Percentiles rank a stretch among this genome's conserved stretches.
Conservation (phyloP, 2,797 vertebrate genomes). For the Melanotaenia nigrans region DNA sequence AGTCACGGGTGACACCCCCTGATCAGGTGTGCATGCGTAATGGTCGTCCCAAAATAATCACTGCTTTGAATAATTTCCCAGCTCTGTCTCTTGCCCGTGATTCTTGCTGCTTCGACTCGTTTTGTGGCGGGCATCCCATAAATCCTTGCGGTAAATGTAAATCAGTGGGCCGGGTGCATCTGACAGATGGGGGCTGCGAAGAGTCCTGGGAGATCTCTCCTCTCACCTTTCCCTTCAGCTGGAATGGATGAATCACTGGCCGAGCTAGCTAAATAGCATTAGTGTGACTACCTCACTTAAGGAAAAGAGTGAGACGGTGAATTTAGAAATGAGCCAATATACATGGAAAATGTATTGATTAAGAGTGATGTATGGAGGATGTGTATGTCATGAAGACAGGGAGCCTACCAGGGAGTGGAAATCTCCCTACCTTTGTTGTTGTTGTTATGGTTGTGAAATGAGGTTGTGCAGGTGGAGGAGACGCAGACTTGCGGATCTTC, state of each 20-base stretch:
- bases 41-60: conserved; percentile 93
- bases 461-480: conserved; percentile 82
- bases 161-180: conserved; percentile 88
- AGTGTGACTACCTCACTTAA: conserved; percentile 84
- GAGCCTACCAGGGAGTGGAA: conserved; percentile 40
- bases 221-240: conserved; percentile 93
- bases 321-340: conserved; percentile 24
- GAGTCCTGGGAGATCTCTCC: conserved; percentile 90
- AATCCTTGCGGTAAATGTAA: conserved; percentile 94
- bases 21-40: conserved; percentile 96
- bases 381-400: conserved; percentile 27
- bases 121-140: conserved; percentile 91
- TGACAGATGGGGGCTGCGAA: conserved; percentile 89
- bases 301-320: conserved; percentile 49
- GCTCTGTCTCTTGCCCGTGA: conserved; percentile 79
- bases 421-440: conserved; percentile 69
- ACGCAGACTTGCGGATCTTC: conserved; percentile 83
- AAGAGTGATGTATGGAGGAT: conserved; percentile 51
- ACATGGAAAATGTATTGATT: conserved; percentile 42
- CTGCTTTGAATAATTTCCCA: conserved; percentile 93
- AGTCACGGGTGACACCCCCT: conserved; percentile 89
- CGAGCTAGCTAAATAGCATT: conserved; percentile 74
- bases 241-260: conserved; percentile 89
- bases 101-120: conserved; percentile 97
- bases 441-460: conserved; percentile 74